These are phyloP conservation scores for Thyatira batis DNA, from an alignment of 2,888 invertebrate genomes.

Conservation along the genomic window DNA sequence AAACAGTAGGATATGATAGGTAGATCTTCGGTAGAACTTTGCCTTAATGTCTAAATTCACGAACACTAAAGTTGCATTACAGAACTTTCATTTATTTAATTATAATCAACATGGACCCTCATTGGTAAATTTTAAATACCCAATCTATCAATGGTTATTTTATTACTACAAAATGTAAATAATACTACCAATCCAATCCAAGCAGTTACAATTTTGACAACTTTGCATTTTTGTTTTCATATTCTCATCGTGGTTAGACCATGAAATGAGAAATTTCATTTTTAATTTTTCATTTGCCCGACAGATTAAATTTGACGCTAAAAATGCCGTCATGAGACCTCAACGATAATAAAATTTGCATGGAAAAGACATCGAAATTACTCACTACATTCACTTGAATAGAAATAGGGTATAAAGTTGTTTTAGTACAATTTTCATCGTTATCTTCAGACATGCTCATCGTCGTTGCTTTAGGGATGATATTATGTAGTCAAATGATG, in stretches of 20 bases:
- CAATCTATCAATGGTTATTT: too few species aligned
- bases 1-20: too few species aligned
- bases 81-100: too few species aligned
- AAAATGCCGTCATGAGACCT: slow-evolving; percentile 42
- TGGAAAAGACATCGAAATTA: slow-evolving; percentile 36
- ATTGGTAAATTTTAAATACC: too few species aligned
- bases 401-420: not conserved
- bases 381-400: not conserved
- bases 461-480: not conserved
- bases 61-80: slow-evolving; percentile 19
- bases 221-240: slow-evolving; percentile 3
- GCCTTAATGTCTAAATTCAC: slow-evolving; percentile 17
- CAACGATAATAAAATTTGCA: slow-evolving; percentile 50
- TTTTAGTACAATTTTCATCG: not conserved
- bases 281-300: slow-evolving; percentile 60
- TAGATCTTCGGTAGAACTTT: too few species aligned
- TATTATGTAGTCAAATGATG: not conserved
- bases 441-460: not conserved
- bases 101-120: too few species aligned
- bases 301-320: slow-evolving; percentile 43
- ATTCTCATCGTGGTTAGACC: slow-evolving; percentile 21
- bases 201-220: not conserved
- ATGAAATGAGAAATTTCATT: slow-evolving; percentile 51
- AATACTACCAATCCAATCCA: too few species aligned
- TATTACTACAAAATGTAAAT: too few species aligned